Evolutionary conservation across 2,797 vertebrate genomes (phyloP).

Genomic region (Novumbra hubbsi): DNA sequence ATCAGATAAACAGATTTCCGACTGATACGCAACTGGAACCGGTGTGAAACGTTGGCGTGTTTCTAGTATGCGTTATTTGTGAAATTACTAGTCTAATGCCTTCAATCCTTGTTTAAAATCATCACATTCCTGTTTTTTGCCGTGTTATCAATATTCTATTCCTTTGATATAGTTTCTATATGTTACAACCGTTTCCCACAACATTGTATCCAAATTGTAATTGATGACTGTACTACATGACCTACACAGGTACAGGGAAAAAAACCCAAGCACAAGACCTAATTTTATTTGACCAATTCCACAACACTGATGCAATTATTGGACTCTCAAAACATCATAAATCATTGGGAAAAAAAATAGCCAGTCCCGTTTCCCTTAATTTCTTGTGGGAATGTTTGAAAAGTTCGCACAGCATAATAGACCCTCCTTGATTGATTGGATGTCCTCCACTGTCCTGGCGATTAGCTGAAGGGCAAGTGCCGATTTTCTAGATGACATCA

Average conservation of each 20-base stretch:
- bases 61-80: not conserved
- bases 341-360: conserved; percentile 52
- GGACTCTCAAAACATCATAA: conserved; percentile 69
- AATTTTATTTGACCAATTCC: conserved; percentile 60
- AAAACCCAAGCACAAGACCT: conserved; percentile 7
- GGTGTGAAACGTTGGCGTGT: not conserved
- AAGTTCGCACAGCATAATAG: conserved; percentile 62
- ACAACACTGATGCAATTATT: conserved; percentile 64
- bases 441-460: conserved; percentile 58
- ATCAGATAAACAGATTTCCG: not conserved
- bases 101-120: conserved; percentile 7
- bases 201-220: conserved; percentile 43
- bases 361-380: conserved; percentile 42
- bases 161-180: conserved; percentile 24
- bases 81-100: not conserved
- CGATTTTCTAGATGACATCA: conserved; percentile 65
- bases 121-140: conserved; percentile 21
- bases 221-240: conserved; percentile 58
- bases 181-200: conserved; percentile 42
- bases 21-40: not conserved
- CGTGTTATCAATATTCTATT: conserved; percentile 29
- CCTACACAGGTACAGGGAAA: conserved; percentile 35
- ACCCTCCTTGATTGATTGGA: conserved; percentile 67
- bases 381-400: conserved; percentile 44
- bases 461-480: conserved; percentile 73